Evolutionary conservation across 1,140 invertebrate genomes (phyloP).

Genomic region (Geopemphigus sp.): DNA sequence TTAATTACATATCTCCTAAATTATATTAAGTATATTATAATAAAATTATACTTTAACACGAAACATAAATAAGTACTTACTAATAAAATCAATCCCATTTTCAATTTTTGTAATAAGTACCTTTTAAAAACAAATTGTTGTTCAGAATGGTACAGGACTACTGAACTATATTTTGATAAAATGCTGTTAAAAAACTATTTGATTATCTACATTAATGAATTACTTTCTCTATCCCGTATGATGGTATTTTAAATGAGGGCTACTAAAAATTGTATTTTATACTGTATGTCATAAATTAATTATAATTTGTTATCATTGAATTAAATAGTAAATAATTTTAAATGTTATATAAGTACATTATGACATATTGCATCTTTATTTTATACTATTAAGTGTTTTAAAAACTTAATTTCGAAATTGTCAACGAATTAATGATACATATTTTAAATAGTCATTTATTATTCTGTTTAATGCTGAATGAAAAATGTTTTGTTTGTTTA

Average conservation of each 20-base stretch:
- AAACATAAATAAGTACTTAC: not conserved
- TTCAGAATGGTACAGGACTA: not conserved
- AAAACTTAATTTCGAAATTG: too few relatives aligned
- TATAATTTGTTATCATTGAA: constrained; percentile 11
- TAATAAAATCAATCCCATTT: constrained; percentile 25
- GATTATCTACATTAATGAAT: not conserved
- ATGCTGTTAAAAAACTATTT: not conserved
- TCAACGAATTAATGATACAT: too few relatives aligned
- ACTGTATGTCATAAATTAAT: not conserved
- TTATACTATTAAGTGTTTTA: not conserved
- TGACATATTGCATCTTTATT: not conserved
- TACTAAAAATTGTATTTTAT: not conserved
- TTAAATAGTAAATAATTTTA: not conserved
- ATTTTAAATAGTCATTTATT: not conserved
- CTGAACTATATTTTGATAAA: not conserved
- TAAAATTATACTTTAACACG: too few relatives aligned
- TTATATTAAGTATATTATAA: too few relatives aligned
- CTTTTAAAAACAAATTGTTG: not conserved
- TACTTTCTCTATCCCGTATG: constrained; percentile 44
- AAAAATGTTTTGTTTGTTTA: not conserved
- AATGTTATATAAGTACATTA: not conserved
- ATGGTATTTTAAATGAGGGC: constrained; percentile 46
- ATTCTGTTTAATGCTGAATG: not conserved
- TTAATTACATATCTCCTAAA: too few relatives aligned
- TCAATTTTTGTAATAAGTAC: not conserved